A percentile compares a stretch with the other conserved stretches of the same genome.
These are phyloP conservation scores for Bombus haemorrhoidalis DNA, from an alignment of 1,140 invertebrate species.

Conservation along the genomic window DNA sequence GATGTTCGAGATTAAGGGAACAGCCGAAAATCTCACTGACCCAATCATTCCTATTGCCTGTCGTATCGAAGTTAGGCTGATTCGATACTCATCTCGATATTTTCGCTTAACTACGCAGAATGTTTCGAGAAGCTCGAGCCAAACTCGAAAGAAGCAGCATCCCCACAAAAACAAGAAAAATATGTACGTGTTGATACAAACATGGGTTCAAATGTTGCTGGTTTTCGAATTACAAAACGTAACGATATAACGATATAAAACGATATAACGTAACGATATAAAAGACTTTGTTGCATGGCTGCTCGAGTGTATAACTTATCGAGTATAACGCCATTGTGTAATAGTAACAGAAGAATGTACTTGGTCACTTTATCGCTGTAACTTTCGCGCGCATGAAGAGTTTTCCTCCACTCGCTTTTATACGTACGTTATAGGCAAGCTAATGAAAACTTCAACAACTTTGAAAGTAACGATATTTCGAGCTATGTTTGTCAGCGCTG, in stretches of 20 bases:
- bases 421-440: not conserved
- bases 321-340: too few species aligned
- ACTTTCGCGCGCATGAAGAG: too few species aligned
- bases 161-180: not conserved
- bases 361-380: too few species aligned
- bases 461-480: not conserved
- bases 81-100: not conserved
- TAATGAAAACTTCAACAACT: not conserved
- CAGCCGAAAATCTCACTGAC: conserved; percentile 20
- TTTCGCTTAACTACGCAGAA: not conserved
- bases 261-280: too few species aligned
- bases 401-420: too few species aligned
- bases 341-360: too few species aligned
- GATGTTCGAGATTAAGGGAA: conserved; percentile 66
- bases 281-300: not conserved
- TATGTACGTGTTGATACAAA: not conserved
- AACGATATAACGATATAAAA: not conserved
- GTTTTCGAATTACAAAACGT: too few species aligned
- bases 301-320: too few species aligned
- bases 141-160: not conserved
- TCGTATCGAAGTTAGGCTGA: not conserved
- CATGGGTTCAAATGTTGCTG: too few species aligned
- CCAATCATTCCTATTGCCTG: not conserved
- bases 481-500: too few species aligned
- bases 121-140: not conserved